phyloP scores from a whole-genome alignment of 1,140 invertebrate genomes.

The Eurosta solidaginis region DNA sequence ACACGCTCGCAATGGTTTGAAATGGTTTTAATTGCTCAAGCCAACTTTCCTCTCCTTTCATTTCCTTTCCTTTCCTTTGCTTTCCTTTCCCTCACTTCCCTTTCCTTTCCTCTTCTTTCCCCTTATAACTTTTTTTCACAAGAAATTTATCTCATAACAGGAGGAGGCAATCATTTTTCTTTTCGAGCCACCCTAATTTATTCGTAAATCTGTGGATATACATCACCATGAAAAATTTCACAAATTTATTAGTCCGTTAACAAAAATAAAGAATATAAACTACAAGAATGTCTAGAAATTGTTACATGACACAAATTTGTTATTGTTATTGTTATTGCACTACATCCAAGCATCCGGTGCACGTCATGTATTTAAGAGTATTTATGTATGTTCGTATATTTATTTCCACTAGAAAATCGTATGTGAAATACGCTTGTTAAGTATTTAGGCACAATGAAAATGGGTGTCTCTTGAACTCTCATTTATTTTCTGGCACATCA shows the following conservation, averaged over 20 bases:
- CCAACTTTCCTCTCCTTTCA: too few relatives aligned
- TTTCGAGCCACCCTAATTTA: too few relatives aligned
- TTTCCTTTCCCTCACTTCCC: too few relatives aligned
- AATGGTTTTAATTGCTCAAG: too few relatives aligned
- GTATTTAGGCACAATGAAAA: constrained; percentile 18
- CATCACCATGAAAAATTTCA: background rate
- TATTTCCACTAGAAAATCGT: background rate
- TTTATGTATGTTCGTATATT: too few relatives aligned
- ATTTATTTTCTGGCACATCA: constrained; percentile 11
- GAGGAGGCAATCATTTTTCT: too few relatives aligned
- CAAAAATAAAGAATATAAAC: background rate
- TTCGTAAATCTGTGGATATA: background rate
- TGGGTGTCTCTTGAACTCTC: background rate
- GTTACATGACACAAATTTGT: constrained; percentile 15
- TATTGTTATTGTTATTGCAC: background rate
- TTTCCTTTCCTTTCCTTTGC: too few relatives aligned
- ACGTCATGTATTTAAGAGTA: background rate
- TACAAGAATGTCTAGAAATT: background rate
- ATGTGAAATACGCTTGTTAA: constrained; percentile 15
- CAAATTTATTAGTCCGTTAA: constrained; percentile 18
- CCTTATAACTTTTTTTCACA: too few relatives aligned
- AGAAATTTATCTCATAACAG: too few relatives aligned
- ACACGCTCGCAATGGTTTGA: too few relatives aligned
- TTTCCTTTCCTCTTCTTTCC: too few relatives aligned
- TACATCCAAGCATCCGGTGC: background rate